phyloP scores from a whole-genome alignment of 1,140 invertebrate genomes.

The Hetaerina americana region DNA sequence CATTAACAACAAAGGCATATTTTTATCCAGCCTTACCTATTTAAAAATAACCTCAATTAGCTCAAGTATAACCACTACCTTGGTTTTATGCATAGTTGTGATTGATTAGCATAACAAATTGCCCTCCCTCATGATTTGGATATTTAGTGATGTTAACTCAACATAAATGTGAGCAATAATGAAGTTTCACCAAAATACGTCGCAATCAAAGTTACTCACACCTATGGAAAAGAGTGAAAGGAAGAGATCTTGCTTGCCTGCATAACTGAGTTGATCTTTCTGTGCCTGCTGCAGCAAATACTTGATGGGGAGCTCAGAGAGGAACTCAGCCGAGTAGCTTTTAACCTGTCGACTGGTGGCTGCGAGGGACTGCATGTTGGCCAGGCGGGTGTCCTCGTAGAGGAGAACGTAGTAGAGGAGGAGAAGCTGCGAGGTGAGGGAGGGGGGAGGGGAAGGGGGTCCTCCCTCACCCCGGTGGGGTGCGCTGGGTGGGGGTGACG shows the following conservation, averaged over 20 bases:
- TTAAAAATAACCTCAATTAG: too few relatives aligned
- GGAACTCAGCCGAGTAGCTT: conserved; percentile 74
- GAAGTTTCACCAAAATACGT: too few relatives aligned
- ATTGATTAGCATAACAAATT: too few relatives aligned
- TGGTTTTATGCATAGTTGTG: too few relatives aligned
- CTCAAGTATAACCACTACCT: too few relatives aligned
- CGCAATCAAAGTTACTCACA: too few relatives aligned
- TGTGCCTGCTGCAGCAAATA: conserved; percentile 88
- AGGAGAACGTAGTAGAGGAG: conserved; percentile 84
- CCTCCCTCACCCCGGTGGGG: neutral
- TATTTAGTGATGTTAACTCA: too few relatives aligned
- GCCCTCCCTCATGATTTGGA: too few relatives aligned
- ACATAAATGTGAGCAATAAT: too few relatives aligned
- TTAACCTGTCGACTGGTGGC: conserved; percentile 62
- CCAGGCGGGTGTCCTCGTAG: conserved; percentile 81
- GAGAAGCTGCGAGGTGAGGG: conserved; percentile 75
- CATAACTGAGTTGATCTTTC: conserved; percentile 79
- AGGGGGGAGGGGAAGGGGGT: conserved; percentile 31
- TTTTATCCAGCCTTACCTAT: too few relatives aligned
- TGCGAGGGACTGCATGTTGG: conserved; percentile 58
- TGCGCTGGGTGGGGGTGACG: conserved; percentile 28
- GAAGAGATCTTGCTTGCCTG: conserved; percentile 25
- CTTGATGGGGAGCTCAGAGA: conserved; percentile 86
- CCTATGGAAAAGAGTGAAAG: neutral
- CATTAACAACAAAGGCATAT: too few relatives aligned